Conservation (phyloP, 2,113 vertebrate species). For the rat (Rattus norvegicus) region GRCr8 NC_086039.1:132466501-132467000, state of each 20-base stretch:
- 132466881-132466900: neutral
- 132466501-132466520: slow-evolving; percentile 11
- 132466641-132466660: neutral
- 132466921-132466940: neutral
- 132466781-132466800: neutral
- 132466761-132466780: neutral
- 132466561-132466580: neutral
- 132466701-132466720: neutral
- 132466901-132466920: neutral
- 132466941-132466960: neutral
- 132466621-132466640: neutral
- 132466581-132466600: neutral
- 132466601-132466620: neutral
- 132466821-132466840: neutral
- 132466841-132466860: neutral
- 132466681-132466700: neutral
- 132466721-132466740: neutral
- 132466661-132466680: neutral
- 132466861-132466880: neutral
- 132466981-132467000: neutral
- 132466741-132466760: neutral
- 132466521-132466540: neutral
- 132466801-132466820: neutral
- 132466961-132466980: neutral
- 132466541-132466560: neutral